These are phyloP conservation scores for Apolygus lucorum DNA, from an alignment of 1,140 invertebrate species.

Conservation along the genomic window DNA sequence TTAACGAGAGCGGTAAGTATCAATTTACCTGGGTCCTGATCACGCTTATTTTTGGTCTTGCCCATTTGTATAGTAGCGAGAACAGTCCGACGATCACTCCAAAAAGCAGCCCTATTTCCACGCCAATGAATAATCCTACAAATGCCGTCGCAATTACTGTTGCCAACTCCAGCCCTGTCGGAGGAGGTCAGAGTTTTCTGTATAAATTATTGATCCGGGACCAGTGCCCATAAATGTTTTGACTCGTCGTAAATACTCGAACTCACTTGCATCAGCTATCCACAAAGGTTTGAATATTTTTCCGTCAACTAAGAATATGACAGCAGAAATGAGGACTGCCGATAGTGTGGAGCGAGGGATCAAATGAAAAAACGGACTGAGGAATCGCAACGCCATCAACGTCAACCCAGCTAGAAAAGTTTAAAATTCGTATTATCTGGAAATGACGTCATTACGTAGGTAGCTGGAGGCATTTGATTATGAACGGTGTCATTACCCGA, in stretches of 20 bases:
- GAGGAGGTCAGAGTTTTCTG: neutral
- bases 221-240: too few species aligned
- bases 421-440: too few species aligned
- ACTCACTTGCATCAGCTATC: slow-evolving; percentile 47
- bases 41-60: slow-evolving; percentile 40
- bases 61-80: slow-evolving; percentile 50
- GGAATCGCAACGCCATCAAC: slow-evolving; percentile 49
- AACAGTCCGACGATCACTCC: slow-evolving; percentile 51
- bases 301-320: slow-evolving; percentile 58
- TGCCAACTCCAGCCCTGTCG: slow-evolving; percentile 50
- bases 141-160: slow-evolving; percentile 50
- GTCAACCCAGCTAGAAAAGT: slow-evolving; percentile 50
- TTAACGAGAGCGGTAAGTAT: too few species aligned
- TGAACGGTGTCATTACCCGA: too few species aligned
- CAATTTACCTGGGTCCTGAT: too few species aligned
- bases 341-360: slow-evolving; percentile 58
- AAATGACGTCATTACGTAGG: too few species aligned
- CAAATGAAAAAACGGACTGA: slow-evolving; percentile 60
- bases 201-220: neutral
- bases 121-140: slow-evolving; percentile 46
- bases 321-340: slow-evolving; percentile 59
- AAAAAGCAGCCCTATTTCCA: slow-evolving; percentile 58
- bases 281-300: slow-evolving; percentile 51
- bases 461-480: too few species aligned
- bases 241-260: neutral